phyloP scores from a whole-genome alignment of 2,888 invertebrate genomes.

The Brachyptera risi region DNA sequence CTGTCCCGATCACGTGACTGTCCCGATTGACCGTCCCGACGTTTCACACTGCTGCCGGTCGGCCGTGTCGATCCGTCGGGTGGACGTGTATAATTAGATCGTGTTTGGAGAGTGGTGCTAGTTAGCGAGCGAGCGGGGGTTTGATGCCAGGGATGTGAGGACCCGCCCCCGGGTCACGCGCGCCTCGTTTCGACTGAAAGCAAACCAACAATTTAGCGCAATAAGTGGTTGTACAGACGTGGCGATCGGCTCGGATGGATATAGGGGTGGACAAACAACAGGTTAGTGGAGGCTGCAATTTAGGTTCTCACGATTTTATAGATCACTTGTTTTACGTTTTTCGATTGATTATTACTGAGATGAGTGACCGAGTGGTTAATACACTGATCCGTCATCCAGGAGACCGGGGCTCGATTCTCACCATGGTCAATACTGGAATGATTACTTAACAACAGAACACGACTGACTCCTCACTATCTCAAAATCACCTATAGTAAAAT shows the following conservation, averaged over 20 bases:
- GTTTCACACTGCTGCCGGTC: background rate
- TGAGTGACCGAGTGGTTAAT: too few species aligned
- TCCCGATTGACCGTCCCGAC: background rate
- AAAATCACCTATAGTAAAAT: too few species aligned
- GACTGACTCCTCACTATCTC: too few species aligned
- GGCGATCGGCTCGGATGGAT: background rate
- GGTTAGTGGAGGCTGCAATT: background rate
- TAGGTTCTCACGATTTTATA: background rate
- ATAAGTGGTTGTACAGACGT: conserved; percentile 14
- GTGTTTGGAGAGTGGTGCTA: too few species aligned
- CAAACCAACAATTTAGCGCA: conserved; percentile 32
- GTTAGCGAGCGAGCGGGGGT: too few species aligned
- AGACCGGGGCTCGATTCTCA: too few species aligned
- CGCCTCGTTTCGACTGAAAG: conserved; percentile 25
- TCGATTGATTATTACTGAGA: too few species aligned
- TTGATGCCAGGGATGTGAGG: too few species aligned
- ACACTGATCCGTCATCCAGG: too few species aligned
- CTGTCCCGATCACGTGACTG: background rate
- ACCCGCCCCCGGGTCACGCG: conserved; percentile 29
- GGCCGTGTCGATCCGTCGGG: background rate
- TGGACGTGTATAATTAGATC: too few species aligned
- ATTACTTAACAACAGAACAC: too few species aligned
- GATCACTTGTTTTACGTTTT: background rate
- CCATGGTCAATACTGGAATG: too few species aligned
- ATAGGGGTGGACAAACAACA: background rate